Evolutionary conservation across 2,888 invertebrate genomes (phyloP).

Genomic region (Idaea straminata): DNA sequence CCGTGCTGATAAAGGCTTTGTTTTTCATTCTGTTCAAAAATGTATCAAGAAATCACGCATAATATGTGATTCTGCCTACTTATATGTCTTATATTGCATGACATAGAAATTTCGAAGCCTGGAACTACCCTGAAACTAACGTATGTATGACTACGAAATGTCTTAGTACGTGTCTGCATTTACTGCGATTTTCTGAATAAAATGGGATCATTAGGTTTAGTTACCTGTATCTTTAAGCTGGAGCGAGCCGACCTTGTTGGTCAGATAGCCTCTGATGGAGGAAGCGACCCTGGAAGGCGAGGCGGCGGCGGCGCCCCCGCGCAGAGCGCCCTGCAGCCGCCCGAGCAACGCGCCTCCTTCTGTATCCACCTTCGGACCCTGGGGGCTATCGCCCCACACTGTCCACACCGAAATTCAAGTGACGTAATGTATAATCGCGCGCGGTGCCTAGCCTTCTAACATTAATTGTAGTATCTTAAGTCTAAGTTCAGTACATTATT

Average conservation of each 20-base stretch:
- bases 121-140: no score
- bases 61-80: no score
- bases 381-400: slow-evolving; percentile 51
- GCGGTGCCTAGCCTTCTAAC: not conserved
- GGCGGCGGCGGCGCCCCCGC: slow-evolving; percentile 84
- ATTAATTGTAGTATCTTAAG: slow-evolving; percentile 7
- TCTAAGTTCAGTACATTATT: slow-evolving; percentile 66
- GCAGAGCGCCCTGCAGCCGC: slow-evolving; percentile 84
- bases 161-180: not conserved
- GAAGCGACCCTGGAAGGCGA: slow-evolving; percentile 86
- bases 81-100: no score
- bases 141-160: no score
- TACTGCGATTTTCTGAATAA: not conserved
- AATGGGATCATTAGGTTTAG: slow-evolving; percentile 28
- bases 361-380: slow-evolving; percentile 74
- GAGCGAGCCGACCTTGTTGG: slow-evolving; percentile 83
- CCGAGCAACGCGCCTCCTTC: slow-evolving; percentile 80
- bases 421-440: not conserved
- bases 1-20: no score
- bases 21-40: no score
- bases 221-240: slow-evolving; percentile 87
- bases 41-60: no score
- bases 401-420: slow-evolving; percentile 15
- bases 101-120: no score
- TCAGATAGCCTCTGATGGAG: slow-evolving; percentile 86